phyloP scores from a whole-genome alignment of 2,113 vertebrate genomes.

The Sprattus sprattus region DNA sequence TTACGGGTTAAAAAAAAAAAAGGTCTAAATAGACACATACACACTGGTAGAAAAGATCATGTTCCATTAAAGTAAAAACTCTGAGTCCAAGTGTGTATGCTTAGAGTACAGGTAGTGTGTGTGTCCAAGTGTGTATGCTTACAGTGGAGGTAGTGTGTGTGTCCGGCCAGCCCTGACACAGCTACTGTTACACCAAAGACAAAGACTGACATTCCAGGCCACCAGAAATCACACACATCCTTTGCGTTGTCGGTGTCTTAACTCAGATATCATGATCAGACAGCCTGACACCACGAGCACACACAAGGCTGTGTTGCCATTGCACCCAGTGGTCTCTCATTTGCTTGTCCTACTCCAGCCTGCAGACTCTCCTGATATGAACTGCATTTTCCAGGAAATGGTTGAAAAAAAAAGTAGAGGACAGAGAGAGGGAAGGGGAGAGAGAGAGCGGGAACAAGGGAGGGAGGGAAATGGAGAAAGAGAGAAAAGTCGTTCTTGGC shows the following conservation, averaged over 20 bases:
- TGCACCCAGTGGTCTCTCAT: neutral
- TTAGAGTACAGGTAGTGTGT: conserved; percentile 15
- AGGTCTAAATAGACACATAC: neutral
- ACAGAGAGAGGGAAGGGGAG: conserved; percentile 42
- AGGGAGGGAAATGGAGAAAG: conserved; percentile 63
- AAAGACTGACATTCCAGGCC: conserved; percentile 31
- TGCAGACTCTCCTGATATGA: conserved; percentile 72
- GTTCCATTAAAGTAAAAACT: conserved; percentile 13
- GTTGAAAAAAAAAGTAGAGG: conserved; percentile 34
- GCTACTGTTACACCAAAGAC: conserved; percentile 41
- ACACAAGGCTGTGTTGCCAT: neutral
- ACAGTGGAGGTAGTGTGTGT: too few relatives aligned
- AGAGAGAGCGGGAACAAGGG: too few relatives aligned
- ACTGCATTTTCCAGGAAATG: conserved; percentile 70
- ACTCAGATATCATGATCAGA: conserved; percentile 33
- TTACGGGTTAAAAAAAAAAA: too few relatives aligned
- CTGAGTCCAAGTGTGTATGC: conserved; percentile 28
- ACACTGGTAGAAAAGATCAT: neutral
- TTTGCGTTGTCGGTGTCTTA: neutral
- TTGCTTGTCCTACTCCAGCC: neutral
- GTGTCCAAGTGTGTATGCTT: too few relatives aligned
- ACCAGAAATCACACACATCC: conserved; percentile 16
- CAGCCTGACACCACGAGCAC: neutral
- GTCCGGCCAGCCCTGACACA: conserved; percentile 29
- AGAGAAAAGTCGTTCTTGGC: conserved; percentile 73